Percentiles rank a stretch among this genome's conserved stretches.
Conservation (phyloP, 2,113 vertebrate genomes). For the Cyprinodon variegatus region DNA sequence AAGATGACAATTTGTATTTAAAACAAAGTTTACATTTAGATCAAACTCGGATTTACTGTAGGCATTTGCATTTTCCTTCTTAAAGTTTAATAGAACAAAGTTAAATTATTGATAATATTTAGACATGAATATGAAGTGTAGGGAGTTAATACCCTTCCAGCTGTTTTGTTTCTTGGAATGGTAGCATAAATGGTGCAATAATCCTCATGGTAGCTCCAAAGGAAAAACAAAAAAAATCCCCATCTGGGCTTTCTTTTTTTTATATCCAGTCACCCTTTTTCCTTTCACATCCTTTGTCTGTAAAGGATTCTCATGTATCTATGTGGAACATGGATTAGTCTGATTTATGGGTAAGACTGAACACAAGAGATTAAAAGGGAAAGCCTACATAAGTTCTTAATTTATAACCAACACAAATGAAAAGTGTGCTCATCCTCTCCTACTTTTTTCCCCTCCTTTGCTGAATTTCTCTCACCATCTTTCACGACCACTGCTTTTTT, state of each 20-base stretch:
- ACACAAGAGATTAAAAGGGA: conserved; percentile 71
- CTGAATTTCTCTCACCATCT: conserved; percentile 50
- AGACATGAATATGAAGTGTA: conserved; percentile 42
- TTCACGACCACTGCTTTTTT: conserved; percentile 41
- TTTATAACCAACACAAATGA: conserved; percentile 79
- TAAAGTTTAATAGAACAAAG: not conserved
- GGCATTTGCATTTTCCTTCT: too few relatives aligned
- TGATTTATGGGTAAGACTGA: conserved; percentile 75
- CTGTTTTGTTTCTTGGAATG: conserved; percentile 33
- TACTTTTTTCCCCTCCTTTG: conserved; percentile 46
- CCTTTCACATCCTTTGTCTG: conserved; percentile 40
- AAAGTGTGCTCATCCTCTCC: conserved; percentile 80
- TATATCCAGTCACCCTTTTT: conserved; percentile 43
- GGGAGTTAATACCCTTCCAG: conserved; percentile 41
- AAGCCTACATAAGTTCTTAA: conserved; percentile 80
- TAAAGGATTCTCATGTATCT: conserved; percentile 62
- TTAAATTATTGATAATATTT: conserved; percentile 30
- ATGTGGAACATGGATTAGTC: conserved; percentile 44
- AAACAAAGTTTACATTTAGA: too few relatives aligned
- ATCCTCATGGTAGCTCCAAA: conserved; percentile 41
- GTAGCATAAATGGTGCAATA: conserved; percentile 44
- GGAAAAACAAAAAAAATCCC: conserved; percentile 16
- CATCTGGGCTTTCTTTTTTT: conserved; percentile 54
- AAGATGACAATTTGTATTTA: too few relatives aligned
- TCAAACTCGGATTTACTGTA: too few relatives aligned